Evolutionary conservation across 2,888 invertebrate genomes (phyloP).

Genomic region (Dioctria linearis): DNA sequence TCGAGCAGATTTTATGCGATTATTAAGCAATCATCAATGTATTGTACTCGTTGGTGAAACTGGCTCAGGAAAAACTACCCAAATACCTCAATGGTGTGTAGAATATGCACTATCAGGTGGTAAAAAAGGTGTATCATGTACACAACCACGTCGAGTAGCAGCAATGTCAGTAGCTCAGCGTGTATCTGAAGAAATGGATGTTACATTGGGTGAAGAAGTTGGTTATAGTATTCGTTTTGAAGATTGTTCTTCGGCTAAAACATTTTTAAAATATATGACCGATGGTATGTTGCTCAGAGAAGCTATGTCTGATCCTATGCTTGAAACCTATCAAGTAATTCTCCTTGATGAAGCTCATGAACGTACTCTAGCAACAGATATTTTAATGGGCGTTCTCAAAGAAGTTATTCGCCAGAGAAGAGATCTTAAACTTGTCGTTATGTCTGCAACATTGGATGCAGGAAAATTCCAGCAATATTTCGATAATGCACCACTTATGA

Average conservation of each 20-base stretch:
- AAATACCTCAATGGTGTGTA: slow-evolving; percentile 97
- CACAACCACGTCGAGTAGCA: slow-evolving; percentile 96
- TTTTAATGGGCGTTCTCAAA: slow-evolving; percentile 98
- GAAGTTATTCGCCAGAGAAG: slow-evolving; percentile 90
- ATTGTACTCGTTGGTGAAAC: slow-evolving; percentile 99
- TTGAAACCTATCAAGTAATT: slow-evolving; percentile 90
- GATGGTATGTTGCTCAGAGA: slow-evolving; percentile 99
- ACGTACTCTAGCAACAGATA: slow-evolving; percentile 97
- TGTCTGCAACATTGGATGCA: slow-evolving; percentile 99
- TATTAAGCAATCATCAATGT: slow-evolving; percentile 93
- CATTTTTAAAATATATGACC: slow-evolving; percentile 98
- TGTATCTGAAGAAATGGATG: slow-evolving; percentile 99
- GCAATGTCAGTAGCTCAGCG: slow-evolving; percentile 99
- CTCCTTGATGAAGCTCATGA: slow-evolving; percentile 99
- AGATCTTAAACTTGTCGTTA: slow-evolving; percentile 97
- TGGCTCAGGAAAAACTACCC: slow-evolving; percentile 99
- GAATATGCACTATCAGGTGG: slow-evolving; percentile 80
- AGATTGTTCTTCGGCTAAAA: slow-evolving; percentile 96
- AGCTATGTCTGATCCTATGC: slow-evolving; percentile 99
- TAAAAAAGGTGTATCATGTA: slow-evolving; percentile 91
- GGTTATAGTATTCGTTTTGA: slow-evolving; percentile 99
- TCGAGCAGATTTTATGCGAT: slow-evolving; percentile 94
- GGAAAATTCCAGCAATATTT: slow-evolving; percentile 99
- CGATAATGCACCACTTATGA: slow-evolving; percentile 98
- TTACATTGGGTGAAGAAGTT: slow-evolving; percentile 90